phyloP scores from a whole-genome alignment of 2,113 vertebrate species.

The Hippocampus comes region DNA sequence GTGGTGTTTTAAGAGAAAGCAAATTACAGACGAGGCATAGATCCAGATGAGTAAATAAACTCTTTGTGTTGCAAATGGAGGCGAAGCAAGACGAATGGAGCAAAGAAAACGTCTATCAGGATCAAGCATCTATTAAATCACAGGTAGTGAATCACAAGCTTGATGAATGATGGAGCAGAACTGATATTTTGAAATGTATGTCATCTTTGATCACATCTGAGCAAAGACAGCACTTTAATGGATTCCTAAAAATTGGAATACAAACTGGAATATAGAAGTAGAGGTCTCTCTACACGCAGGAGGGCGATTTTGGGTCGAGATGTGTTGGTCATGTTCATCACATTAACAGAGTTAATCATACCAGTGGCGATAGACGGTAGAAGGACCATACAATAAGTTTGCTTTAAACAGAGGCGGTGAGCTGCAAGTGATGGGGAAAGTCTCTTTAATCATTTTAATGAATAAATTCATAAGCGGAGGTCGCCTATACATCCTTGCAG shows the following conservation, averaged over 20 bases:
- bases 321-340: background rate
- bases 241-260: constrained; percentile 23
- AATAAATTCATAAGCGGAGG: background rate
- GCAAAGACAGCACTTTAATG: constrained; percentile 31
- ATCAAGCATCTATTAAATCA: constrained; percentile 21
- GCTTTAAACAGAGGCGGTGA: background rate
- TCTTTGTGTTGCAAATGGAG: constrained; percentile 32
- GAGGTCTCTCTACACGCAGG: background rate
- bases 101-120: constrained; percentile 23
- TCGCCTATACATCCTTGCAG: background rate
- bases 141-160: background rate
- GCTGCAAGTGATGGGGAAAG: background rate
- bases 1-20: constrained; percentile 17
- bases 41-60: constrained; percentile 33
- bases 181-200: constrained; percentile 17
- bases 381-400: background rate
- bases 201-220: constrained; percentile 41
- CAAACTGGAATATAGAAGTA: constrained; percentile 30
- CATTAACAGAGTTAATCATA: background rate
- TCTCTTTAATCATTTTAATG: background rate
- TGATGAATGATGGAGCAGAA: constrained; percentile 43
- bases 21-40: constrained; percentile 21
- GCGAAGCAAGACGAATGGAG: constrained; percentile 23
- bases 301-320: background rate
- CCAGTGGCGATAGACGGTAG: background rate